These are phyloP conservation scores for Polyommatus icarus DNA, from an alignment of 2,888 invertebrate species.

Conservation along the genomic window DNA sequence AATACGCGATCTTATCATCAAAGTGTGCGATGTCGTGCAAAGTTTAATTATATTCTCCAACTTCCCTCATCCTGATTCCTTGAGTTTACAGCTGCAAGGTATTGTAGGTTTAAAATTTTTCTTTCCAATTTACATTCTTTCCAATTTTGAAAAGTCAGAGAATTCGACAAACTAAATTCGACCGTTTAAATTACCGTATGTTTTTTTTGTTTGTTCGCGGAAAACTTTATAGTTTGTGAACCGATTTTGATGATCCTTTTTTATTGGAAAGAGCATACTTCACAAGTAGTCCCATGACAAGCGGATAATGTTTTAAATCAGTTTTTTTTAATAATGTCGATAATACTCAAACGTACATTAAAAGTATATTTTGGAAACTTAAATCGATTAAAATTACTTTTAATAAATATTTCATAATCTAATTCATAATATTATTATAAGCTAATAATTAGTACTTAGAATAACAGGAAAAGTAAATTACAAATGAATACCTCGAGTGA, in stretches of 20 bases:
- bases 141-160: neutral
- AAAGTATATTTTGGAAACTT: neutral
- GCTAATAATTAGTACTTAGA: neutral
- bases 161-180: too few species aligned
- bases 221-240: too few species aligned
- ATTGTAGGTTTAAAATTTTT: neutral
- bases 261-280: too few species aligned
- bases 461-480: neutral
- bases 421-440: too few species aligned
- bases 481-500: neutral
- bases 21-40: neutral
- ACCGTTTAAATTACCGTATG: too few species aligned
- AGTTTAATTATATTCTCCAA: constrained; percentile 11
- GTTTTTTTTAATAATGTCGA: neutral
- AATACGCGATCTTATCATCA: neutral
- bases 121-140: neutral
- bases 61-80: neutral
- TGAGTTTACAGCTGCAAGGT: neutral
- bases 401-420: too few species aligned
- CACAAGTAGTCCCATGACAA: too few species aligned
- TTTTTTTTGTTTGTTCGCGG: too few species aligned
- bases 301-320: too few species aligned
- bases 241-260: too few species aligned
- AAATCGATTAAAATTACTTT: neutral
- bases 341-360: neutral